These are phyloP conservation scores for Venustoraphidia nigricollis DNA, from an alignment of 2,888 invertebrate genomes.

Conservation along the genomic window DNA sequence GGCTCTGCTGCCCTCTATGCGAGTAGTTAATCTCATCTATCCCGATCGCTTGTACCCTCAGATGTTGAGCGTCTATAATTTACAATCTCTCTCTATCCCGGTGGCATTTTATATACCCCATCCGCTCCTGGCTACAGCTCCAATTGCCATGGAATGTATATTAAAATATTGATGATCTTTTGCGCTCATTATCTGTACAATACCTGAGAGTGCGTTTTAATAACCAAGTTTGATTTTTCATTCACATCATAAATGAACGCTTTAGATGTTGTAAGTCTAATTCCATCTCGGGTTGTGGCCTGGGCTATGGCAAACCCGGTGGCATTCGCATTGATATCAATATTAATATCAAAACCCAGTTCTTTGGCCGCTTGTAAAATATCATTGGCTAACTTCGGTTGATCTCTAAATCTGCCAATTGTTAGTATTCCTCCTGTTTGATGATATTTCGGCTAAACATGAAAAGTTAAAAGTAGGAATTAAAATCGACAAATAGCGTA, in stretches of 20 bases:
- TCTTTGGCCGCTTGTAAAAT: constrained; percentile 10
- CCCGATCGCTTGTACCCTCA: too few species aligned
- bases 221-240: neutral
- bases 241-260: constrained; percentile 1
- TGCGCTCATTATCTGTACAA: too few species aligned
- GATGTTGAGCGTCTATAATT: too few species aligned
- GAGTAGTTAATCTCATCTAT: too few species aligned
- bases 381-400: constrained; percentile 11
- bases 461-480: neutral
- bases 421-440: constrained; percentile 11
- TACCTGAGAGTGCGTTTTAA: neutral
- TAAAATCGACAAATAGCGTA: too few species aligned
- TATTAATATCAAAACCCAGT: constrained; percentile 11
- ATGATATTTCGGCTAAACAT: constrained; percentile 10
- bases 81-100: too few species aligned
- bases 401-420: constrained; percentile 10
- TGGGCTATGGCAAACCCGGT: constrained; percentile 13
- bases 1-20: too few species aligned
- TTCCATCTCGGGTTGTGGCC: constrained; percentile 8
- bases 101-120: too few species aligned
- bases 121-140: too few species aligned
- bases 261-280: neutral
- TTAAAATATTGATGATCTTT: too few species aligned
- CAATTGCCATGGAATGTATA: too few species aligned
- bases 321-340: constrained; percentile 12